Evolutionary conservation across 2,797 vertebrate genomes (phyloP), one percentile per base, ranked within the genome.

Genomic region (Amniataba percoides): DNA sequence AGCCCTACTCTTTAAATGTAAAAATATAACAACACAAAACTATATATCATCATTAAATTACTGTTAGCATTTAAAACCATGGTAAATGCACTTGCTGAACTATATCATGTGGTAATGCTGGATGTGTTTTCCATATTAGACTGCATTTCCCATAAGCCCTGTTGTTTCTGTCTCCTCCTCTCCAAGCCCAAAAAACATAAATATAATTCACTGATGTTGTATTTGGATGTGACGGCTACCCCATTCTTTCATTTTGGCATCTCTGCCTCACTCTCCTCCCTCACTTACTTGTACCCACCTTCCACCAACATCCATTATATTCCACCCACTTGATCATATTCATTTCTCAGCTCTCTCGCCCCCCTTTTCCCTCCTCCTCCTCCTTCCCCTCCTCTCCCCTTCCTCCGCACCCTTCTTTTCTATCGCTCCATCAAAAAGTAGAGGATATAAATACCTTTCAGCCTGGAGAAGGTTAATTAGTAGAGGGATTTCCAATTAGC

Each of bases 401-500:
- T 59, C 66, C 63, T 36, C 21, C 3, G 27, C 27, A 36, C 34
- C n/a, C 45, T 46, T 76, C 52, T 25, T 64, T 65, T 67, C 64
- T 48, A 61, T 85, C 56, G 12, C 77, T 87, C 76, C 66, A 84
- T 91, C 87, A 91, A 91, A 92, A 92, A 90, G 84, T 63, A 62
- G 78, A 52, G 72, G 92, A 93, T 94, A 95, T 93, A 95, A 96
- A 96, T 95, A 95, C 89, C 82, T 90, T 87, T 80, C 87, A 90
- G 91, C 92, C 92, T 82, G 90, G 88, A 93, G 90, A 95, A 95
- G 94, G 95, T 94, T 96, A 96, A 96, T 95, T 95, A 95, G 94
- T 83, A 89, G 88, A 92, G 92, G 82, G 94, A 94, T 92, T 94
- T 95, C 90, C 93, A 95, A 95, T 96, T 95, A 95, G 91, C 88